Evolutionary conservation across 2,113 vertebrate species (phyloP), one percentile per base, ranked within the genome.

Genomic region (Mesembrinibis cayennensis): DNA sequence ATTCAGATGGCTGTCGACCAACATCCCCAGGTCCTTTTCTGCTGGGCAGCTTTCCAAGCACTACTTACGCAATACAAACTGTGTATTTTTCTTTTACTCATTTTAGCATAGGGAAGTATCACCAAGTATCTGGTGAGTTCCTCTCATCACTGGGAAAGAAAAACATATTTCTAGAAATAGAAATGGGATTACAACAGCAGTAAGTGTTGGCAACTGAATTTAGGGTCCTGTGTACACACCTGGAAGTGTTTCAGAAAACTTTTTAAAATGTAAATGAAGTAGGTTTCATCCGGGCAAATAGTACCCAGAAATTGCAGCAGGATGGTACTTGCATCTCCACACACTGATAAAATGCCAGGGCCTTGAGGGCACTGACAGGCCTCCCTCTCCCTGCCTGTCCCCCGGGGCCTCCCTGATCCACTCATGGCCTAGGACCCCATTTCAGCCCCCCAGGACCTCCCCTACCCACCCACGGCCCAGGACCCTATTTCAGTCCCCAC

Each of bases 381-480:
- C 9, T 34, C 13, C 18, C 6, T 11, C 25, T 49, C 25, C 40
- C 32, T 63, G 40, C 11, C 16, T 5, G 2, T 2, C 7, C 7
- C 6, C 4, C 1, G 1, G 9, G 7, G 3, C 26, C 20, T 40
- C 21, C 20, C 21, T 2, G 6, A 14, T 5, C 2, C 23, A 17
- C 18, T 8, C 40, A 40, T 6, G 9, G 14, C 23, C 47, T 38
- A 44, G 30, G 23, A 34, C 18, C 4, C 16, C 18, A 26, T 47
- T 47, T 58, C 63, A 61, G 14, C 6, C 10, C 8, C 44, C 26
- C 6, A 3, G 13, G 6, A 4, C 11, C 34, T 66, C 9, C 15
- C 18, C 20, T 9, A 49, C 29, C 9, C 15, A 40, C 19, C 12
- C 10, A 25, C 2, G 0, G 27, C 12, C 18, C 27, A 47, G 25